Conservation (phyloP, 2,113 vertebrate genomes). For the Pogona vitticeps region DNA sequence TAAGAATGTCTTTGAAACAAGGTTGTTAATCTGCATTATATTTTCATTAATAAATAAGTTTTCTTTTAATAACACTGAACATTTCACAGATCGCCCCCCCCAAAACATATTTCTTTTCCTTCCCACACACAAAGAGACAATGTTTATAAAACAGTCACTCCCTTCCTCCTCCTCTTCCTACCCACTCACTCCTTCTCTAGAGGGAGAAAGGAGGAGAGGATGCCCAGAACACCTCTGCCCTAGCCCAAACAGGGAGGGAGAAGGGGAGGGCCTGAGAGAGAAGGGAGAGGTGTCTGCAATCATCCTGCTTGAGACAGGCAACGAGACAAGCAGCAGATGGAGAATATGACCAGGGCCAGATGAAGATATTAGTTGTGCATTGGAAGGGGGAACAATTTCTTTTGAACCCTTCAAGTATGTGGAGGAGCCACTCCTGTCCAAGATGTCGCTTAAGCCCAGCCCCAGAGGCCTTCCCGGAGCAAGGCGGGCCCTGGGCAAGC, state of each 20-base stretch:
- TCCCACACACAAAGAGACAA: conserved; percentile 24
- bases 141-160: conserved; percentile 53
- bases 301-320: conserved; percentile 30
- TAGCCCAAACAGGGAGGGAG: not conserved
- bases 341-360: not conserved
- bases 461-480: conserved; percentile 14
- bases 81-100: conserved; percentile 67
- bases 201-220: conserved; percentile 20
- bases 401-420: not conserved
- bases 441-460: not conserved
- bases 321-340: conserved; percentile 43
- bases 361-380: not conserved
- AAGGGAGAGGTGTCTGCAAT: not conserved
- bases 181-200: conserved; percentile 3
- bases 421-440: not conserved
- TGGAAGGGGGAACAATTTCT: conserved; percentile 10
- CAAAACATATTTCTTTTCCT: conserved; percentile 19
- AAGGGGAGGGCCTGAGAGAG: not conserved
- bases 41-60: conserved; percentile 81
- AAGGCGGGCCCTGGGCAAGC: conserved; percentile 43
- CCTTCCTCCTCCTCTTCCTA: conserved; percentile 43
- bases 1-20: not conserved
- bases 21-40: conserved; percentile 62
- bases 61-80: conserved; percentile 77
- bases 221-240: not conserved